Conservation (phyloP, 2,113 vertebrate species). For the Apteryx owenii region DNA sequence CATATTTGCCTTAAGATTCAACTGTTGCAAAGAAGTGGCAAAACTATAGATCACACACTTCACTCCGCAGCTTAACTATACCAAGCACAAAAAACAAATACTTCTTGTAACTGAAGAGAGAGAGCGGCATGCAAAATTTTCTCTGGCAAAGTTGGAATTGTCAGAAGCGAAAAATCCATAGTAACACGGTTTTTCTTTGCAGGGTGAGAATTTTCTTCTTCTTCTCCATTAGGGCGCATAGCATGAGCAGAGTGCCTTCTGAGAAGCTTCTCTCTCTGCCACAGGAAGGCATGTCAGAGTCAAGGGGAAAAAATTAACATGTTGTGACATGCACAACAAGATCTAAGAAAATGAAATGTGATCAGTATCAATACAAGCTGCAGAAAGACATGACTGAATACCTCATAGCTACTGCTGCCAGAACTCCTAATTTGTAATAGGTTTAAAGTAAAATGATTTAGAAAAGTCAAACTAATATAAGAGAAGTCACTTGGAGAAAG, state of each 20-base stretch:
- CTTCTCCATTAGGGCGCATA: slow-evolving; percentile 73
- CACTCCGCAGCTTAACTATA: slow-evolving; percentile 70
- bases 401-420: neutral
- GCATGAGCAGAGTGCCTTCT: slow-evolving; percentile 88
- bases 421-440: neutral
- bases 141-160: slow-evolving; percentile 80
- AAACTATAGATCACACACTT: slow-evolving; percentile 63
- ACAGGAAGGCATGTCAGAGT: slow-evolving; percentile 71
- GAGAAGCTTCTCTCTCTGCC: slow-evolving; percentile 85
- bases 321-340: slow-evolving; percentile 33
- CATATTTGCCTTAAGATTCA: neutral
- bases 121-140: slow-evolving; percentile 69
- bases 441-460: neutral
- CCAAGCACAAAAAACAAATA: slow-evolving; percentile 55
- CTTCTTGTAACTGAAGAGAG: slow-evolving; percentile 80
- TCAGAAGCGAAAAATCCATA: slow-evolving; percentile 92
- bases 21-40: slow-evolving; percentile 64
- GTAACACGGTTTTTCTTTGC: slow-evolving; percentile 85
- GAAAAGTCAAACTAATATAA: neutral
- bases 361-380: slow-evolving; percentile 13
- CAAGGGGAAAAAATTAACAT: slow-evolving; percentile 75
- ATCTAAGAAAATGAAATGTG: neutral
- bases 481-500: neutral
- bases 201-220: slow-evolving; percentile 77
- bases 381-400: neutral